phyloP scores from a whole-genome alignment of 2,113 vertebrate genomes.

The Taurulus bubalis region DNA sequence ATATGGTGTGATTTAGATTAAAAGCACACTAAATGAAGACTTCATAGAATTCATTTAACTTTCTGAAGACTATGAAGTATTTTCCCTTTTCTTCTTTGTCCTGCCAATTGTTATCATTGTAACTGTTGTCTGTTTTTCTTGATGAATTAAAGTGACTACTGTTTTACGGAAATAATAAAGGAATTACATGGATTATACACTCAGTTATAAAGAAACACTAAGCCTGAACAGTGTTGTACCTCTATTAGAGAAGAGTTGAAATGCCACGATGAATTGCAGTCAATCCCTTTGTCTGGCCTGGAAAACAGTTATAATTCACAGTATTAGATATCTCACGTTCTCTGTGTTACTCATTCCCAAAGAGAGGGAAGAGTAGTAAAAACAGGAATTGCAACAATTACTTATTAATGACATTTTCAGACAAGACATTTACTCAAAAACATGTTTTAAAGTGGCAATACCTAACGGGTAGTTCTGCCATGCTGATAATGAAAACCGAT shows the following conservation, averaged over 20 bases:
- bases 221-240: conserved; percentile 48
- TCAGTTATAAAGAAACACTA: not conserved
- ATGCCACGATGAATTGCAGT: conserved; percentile 81
- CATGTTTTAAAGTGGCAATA: not conserved
- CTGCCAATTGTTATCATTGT: not conserved
- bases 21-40: not conserved
- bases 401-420: not conserved
- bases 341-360: not conserved
- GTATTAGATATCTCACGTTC: not conserved
- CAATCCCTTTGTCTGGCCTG: conserved; percentile 77
- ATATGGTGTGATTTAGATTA: not conserved
- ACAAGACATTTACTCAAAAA: not conserved
- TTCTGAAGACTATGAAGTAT: not conserved
- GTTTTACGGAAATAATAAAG: not conserved
- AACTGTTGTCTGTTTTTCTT: not conserved
- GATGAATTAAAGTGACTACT: not conserved
- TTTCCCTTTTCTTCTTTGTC: not conserved
- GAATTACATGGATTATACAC: not conserved
- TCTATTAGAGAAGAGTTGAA: conserved; percentile 74
- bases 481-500: not conserved
- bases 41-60: not conserved
- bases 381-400: not conserved
- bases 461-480: not conserved
- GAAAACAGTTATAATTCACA: conserved; percentile 37
- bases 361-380: not conserved